Evolutionary conservation across 2,797 vertebrate genomes (phyloP).

Genomic region (Darevskia nairensis): DNA sequence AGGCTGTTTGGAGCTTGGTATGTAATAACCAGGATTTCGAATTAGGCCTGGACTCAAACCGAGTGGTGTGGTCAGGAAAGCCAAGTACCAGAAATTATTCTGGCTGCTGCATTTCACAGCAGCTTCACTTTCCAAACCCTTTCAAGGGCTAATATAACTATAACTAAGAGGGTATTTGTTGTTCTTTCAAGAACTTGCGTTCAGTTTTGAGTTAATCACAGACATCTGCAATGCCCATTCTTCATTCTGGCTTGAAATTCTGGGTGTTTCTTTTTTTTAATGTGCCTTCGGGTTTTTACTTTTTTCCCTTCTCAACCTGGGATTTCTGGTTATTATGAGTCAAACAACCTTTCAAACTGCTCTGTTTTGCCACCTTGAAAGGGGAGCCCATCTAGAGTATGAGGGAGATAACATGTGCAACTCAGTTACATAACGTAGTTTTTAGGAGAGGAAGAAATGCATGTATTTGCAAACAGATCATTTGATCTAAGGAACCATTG

Average conservation of each 20-base stretch:
- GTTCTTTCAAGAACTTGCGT: background rate
- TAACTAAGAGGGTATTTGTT: background rate
- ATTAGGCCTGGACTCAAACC: background rate
- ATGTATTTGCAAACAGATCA: constrained; percentile 5
- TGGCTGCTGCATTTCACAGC: background rate
- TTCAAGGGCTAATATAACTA: background rate
- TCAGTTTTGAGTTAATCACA: background rate
- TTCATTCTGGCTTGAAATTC: background rate
- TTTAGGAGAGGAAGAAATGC: background rate
- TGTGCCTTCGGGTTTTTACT: background rate
- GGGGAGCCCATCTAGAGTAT: background rate
- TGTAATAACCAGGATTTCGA: background rate
- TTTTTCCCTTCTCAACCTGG: background rate
- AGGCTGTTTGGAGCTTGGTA: background rate
- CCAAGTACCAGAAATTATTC: background rate
- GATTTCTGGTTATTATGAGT: background rate
- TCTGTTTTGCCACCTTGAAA: background rate
- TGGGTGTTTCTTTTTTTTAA: background rate
- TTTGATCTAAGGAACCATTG: constrained; percentile 15
- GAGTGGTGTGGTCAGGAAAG: background rate
- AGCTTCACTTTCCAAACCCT: background rate
- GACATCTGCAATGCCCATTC: background rate
- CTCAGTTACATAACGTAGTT: background rate
- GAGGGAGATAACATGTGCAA: background rate
- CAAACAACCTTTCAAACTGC: background rate